Base-by-base conservation (phyloP, 2,797 vertebrate genomes). In the Paramormyrops hopkinsi region DNA sequence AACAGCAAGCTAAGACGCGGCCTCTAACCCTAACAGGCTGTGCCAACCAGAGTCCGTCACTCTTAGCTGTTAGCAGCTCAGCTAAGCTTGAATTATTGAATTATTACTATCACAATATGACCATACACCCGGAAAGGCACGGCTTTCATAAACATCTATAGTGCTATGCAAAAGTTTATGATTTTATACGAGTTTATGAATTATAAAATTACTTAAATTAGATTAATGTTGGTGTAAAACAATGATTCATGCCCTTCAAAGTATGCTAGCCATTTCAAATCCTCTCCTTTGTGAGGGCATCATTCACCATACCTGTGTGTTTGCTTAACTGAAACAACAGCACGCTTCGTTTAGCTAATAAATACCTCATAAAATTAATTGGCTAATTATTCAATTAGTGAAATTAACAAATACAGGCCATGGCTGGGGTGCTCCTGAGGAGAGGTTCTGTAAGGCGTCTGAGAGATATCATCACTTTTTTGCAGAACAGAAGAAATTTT, bases 1-100 rank as follows among this genome's bases (percentile, higher is more conserved):
- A 89, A 51, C 92, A 89, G 89, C 14, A 17, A 90, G 90, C 92
- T 92, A 92, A 59, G 92, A 89, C 90, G 84, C 88, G 89, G 88
- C 41, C 62, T 3, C 62, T 65, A 4, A 29, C 25, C 62, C 25
- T 29, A 29, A 11, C 25, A 3, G 22, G 62, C 62, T 29, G 25
- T 65, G 9, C 62, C 3, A 29, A 29, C 4, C 9, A 33, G 33
- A 41, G 33, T 14, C 65, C 25, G 12, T 17, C 65, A 41, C 69
- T 37, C 69, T 41, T 14, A 29, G 22, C 22, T 8, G 2, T 65
- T 65, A 33, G 12, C 25, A 14, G 65, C 29, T 73, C 29, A 25
- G 59, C 65, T 1, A 37, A 73, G 29, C 65, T 73, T 14, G 4
- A 54, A 6, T 54, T 53, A 37, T 17, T 37, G 12, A 33, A 73